These are phyloP conservation scores for Acronicta psi DNA, from an alignment of 2,888 invertebrate genomes.

Conservation along the genomic window DNA sequence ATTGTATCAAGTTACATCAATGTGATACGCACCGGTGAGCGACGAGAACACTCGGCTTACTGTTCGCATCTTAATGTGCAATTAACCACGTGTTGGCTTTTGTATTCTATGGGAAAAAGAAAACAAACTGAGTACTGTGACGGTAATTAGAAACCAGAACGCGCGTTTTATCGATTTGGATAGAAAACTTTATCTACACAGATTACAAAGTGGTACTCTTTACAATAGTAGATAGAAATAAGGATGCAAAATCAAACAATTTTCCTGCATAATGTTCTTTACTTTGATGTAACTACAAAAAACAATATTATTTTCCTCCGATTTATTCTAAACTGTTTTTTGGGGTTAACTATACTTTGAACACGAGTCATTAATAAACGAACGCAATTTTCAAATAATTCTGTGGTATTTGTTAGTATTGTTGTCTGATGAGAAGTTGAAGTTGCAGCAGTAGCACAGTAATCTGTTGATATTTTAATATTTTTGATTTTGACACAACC, in stretches of 20 bases:
- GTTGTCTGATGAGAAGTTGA: too few relatives aligned
- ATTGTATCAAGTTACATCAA: constrained; percentile 21
- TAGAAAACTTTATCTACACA: constrained; percentile 30
- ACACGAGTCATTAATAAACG: too few relatives aligned
- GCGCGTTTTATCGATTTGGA: constrained; percentile 25
- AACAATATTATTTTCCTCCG: too few relatives aligned
- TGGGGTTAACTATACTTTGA: too few relatives aligned
- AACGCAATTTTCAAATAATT: too few relatives aligned
- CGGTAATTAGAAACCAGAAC: constrained; percentile 29
- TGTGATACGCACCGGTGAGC: constrained; percentile 32
- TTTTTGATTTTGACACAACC: too few relatives aligned
- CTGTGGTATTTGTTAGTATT: too few relatives aligned
- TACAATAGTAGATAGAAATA: constrained; percentile 21
- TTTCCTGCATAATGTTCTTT: constrained; percentile 17
- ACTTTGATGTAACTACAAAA: too few relatives aligned
- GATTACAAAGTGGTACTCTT: constrained; percentile 28
- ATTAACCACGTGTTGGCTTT: constrained; percentile 42
- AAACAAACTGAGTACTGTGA: constrained; percentile 26
- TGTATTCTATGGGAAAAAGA: constrained; percentile 32
- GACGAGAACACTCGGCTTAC: constrained; percentile 30
- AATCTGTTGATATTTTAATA: too few relatives aligned
- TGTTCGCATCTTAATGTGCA: constrained; percentile 49
- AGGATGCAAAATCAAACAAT: constrained; percentile 17
- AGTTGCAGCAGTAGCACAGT: too few relatives aligned
- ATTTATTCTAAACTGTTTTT: too few relatives aligned